Conservation (phyloP, 2,888 invertebrate species). For the Drosophila kanekoi region DNA sequence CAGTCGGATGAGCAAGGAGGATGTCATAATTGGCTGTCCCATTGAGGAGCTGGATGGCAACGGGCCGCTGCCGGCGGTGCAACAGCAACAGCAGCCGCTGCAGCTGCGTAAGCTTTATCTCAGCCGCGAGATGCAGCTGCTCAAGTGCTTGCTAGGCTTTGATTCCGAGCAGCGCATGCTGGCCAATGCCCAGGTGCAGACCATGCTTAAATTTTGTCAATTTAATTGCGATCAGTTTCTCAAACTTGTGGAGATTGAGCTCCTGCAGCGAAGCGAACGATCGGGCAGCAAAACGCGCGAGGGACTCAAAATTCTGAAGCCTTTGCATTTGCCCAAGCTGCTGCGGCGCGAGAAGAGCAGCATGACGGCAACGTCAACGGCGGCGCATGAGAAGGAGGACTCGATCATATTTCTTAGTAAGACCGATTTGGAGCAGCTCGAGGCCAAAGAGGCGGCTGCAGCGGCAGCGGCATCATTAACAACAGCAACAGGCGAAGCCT, state of each 20-base stretch:
- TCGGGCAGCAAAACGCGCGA: constrained; percentile 86
- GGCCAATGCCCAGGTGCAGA: constrained; percentile 85
- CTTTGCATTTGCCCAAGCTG: constrained; percentile 83
- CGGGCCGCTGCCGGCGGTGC: constrained; percentile 53
- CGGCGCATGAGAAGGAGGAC: constrained; percentile 87
- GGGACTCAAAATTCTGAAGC: constrained; percentile 87
- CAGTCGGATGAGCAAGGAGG: constrained; percentile 82
- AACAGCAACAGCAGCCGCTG: constrained; percentile 63
- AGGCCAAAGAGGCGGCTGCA: constrained; percentile 80
- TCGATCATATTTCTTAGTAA: constrained; percentile 89
- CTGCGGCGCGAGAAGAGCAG: constrained; percentile 84
- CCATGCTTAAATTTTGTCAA: constrained; percentile 85
- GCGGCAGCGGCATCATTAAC: constrained; percentile 63
- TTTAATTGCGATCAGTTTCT: constrained; percentile 85
- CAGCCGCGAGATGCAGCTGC: constrained; percentile 83
- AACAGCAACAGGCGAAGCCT: constrained; percentile 43
- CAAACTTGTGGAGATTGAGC: constrained; percentile 84
- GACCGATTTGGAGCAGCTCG: constrained; percentile 88
- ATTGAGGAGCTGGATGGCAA: constrained; percentile 85
- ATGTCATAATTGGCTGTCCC: constrained; percentile 86
- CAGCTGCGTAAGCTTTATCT: constrained; percentile 86
- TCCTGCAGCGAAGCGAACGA: constrained; percentile 83
- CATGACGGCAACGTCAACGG: constrained; percentile 64
- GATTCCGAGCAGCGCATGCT: constrained; percentile 85
- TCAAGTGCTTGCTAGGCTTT: constrained; percentile 83